These are phyloP conservation scores for Achroia grisella DNA, from an alignment of 1,140 invertebrate species.

Conservation along the genomic window DNA sequence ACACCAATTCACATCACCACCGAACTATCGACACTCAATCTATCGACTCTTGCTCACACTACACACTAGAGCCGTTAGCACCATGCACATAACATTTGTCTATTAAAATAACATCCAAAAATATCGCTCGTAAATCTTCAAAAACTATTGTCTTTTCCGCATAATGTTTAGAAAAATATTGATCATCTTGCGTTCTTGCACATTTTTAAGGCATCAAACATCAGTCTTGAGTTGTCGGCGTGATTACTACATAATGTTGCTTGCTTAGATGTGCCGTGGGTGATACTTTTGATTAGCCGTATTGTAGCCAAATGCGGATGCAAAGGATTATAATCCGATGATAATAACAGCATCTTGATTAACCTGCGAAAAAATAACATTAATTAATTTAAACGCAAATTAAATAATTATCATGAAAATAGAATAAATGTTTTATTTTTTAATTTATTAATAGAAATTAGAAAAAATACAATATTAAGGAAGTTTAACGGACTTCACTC, in stretches of 20 bases:
- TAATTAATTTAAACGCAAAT: slow-evolving; percentile 1
- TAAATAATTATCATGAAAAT: no score
- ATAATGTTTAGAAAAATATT: slow-evolving; percentile 18
- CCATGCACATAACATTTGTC: slow-evolving; percentile 27
- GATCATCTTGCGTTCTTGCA: slow-evolving; percentile 53
- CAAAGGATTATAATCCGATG: slow-evolving; percentile 21
- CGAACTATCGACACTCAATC: slow-evolving; percentile 25
- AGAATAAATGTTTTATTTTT: no score
- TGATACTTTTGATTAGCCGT: background rate
- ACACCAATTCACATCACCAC: slow-evolving; percentile 30
- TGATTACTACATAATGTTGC: slow-evolving; percentile 31
- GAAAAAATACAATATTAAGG: no score
- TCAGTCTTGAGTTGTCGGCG: slow-evolving; percentile 46
- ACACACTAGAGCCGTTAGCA: slow-evolving; percentile 30
- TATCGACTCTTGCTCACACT: background rate
- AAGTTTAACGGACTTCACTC: no score
- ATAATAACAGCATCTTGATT: slow-evolving; percentile 52
- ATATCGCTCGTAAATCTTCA: slow-evolving; percentile 39
- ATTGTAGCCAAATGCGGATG: slow-evolving; percentile 12
- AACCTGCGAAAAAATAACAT: slow-evolving; percentile 40
- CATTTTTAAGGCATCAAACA: slow-evolving; percentile 50
- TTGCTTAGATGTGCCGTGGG: slow-evolving; percentile 8
- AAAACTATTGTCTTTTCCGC: slow-evolving; percentile 28
- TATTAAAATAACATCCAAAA: slow-evolving; percentile 42
- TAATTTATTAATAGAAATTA: no score